Percentiles rank a stretch among this genome's conserved stretches.
phyloP scores from a whole-genome alignment of 2,888 invertebrate genomes.

The Agrilus biguttatus region DNA sequence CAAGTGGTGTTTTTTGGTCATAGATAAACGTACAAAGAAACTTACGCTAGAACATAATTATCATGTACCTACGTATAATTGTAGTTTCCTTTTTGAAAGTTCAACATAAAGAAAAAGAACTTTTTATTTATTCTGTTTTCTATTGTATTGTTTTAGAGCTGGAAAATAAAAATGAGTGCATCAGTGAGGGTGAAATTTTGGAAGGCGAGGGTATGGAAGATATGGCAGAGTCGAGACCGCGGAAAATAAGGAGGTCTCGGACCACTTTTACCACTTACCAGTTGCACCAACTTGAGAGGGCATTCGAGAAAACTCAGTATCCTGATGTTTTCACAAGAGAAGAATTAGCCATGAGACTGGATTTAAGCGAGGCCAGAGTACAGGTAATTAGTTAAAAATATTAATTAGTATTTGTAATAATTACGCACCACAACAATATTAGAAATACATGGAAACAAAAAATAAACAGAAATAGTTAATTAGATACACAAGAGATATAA shows the following conservation, averaged over 20 bases:
- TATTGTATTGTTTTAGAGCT: constrained; percentile 15
- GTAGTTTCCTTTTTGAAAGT: too few relatives aligned
- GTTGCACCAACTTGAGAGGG: constrained; percentile 83
- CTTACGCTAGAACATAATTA: too few relatives aligned
- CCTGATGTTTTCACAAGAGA: constrained; percentile 93
- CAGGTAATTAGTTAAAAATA: constrained; percentile 46
- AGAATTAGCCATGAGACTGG: constrained; percentile 78
- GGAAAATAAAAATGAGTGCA: constrained; percentile 18
- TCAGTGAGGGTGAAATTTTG: constrained; percentile 23
- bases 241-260: constrained; percentile 60
- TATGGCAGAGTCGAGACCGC: constrained; percentile 21
- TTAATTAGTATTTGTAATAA: too few relatives aligned
- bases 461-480: too few relatives aligned
- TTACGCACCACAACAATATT: too few relatives aligned
- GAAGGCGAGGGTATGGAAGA: constrained; percentile 22
- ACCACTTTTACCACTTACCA: constrained; percentile 95
- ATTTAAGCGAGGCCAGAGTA: constrained; percentile 86
- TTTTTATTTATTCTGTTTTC: background rate
- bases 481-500: too few relatives aligned
- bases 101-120: too few relatives aligned
- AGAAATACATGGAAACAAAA: too few relatives aligned
- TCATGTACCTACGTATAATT: too few relatives aligned
- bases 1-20: too few relatives aligned
- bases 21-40: too few relatives aligned
- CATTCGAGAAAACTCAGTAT: constrained; percentile 94